Conservation (phyloP, 2,797 vertebrate species). For the Sciurus vulgaris region DNA sequence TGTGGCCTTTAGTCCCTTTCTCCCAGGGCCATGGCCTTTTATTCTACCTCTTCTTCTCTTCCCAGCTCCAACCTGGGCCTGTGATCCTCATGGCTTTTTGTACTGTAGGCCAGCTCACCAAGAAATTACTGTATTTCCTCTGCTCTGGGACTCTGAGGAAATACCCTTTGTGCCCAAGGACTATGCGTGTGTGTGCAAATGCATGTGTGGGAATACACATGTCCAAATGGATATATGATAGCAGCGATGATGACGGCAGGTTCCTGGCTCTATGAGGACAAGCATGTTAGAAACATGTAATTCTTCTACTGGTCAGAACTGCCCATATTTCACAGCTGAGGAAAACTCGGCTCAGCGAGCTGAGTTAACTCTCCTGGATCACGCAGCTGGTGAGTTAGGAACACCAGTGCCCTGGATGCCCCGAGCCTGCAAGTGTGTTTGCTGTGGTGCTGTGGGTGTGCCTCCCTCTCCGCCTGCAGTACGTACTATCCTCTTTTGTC, state of each 20-base stretch:
- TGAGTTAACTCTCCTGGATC: neutral
- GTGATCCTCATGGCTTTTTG: neutral
- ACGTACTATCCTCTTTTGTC: neutral
- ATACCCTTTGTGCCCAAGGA: fast-evolving
- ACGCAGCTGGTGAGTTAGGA: neutral
- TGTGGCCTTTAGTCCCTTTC: neutral
- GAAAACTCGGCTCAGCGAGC: neutral
- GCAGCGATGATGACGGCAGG: neutral
- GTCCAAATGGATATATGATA: neutral
- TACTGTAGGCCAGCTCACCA: neutral
- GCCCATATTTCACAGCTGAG: neutral
- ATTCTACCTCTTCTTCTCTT: neutral
- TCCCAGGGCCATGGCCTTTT: neutral
- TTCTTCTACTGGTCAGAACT: too few species aligned
- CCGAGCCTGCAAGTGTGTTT: too few species aligned
- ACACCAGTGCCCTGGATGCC: neutral
- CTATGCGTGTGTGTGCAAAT: fast-evolving
- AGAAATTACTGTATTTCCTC: neutral
- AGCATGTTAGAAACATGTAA: neutral
- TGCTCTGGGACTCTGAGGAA: neutral
- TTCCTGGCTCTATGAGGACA: neutral
- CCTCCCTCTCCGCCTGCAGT: neutral
- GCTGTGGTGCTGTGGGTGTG: neutral
- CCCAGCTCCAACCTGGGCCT: neutral
- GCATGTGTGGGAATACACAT: neutral